Conservation (phyloP, 1,140 invertebrate species). For the Drosophila trapezifrons region DNA sequence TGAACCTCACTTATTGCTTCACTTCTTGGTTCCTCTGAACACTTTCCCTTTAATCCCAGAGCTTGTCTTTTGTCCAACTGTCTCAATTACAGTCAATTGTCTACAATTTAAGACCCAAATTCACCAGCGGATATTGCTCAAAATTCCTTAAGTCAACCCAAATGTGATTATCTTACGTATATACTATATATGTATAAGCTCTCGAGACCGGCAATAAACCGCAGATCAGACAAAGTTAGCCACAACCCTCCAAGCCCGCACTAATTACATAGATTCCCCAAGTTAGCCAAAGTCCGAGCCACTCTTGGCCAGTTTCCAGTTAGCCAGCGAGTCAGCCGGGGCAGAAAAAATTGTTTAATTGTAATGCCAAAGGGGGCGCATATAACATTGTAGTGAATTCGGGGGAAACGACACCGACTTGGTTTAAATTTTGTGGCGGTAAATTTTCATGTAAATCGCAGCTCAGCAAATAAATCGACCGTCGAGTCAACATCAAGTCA, state of each 20-base stretch:
- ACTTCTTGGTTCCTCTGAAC: neutral
- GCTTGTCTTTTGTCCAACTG: constrained; percentile 10
- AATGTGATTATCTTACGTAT: constrained; percentile 24
- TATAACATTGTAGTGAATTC: neutral
- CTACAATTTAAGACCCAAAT: constrained; percentile 33
- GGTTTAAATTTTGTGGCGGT: constrained; percentile 35
- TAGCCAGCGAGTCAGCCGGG: constrained; percentile 33
- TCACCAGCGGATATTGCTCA: constrained; percentile 60
- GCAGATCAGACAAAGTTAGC: constrained; percentile 26
- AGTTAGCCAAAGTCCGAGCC: constrained; percentile 23
- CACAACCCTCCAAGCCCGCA: constrained; percentile 39
- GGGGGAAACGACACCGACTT: constrained; percentile 7
- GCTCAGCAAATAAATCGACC: constrained; percentile 70
- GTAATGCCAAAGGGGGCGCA: constrained; percentile 20
- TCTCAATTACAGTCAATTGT: constrained; percentile 50
- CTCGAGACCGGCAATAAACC: constrained; percentile 26
- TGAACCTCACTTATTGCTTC: neutral
- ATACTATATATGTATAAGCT: constrained; percentile 17
- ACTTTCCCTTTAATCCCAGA: constrained; percentile 10
- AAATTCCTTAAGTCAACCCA: constrained; percentile 59
- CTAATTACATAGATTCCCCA: constrained; percentile 47
- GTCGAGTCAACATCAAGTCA: constrained; percentile 61
- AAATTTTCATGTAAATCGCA: constrained; percentile 60
- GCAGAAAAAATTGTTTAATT: constrained; percentile 47
- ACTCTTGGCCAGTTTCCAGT: constrained; percentile 53